Conservation (phyloP, 2,797 vertebrate species). For the Characodon lateralis region DNA sequence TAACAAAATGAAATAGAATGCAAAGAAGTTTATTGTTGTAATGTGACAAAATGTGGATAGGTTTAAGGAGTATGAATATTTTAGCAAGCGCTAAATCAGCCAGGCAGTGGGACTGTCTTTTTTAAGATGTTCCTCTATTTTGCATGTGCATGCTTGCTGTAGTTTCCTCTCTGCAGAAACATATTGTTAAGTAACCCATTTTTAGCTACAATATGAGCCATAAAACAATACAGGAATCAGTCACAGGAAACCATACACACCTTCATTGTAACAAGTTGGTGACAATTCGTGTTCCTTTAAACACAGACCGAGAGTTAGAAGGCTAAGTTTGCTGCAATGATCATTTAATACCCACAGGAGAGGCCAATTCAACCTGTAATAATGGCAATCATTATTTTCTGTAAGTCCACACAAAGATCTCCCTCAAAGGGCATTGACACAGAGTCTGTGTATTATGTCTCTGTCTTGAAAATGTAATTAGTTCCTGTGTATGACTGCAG, state of each 20-base stretch:
- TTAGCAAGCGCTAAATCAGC: background rate
- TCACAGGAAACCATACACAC: background rate
- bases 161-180: no score
- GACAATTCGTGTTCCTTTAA: conserved; percentile 28
- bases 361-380: conserved; percentile 37
- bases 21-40: background rate
- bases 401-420: conserved; percentile 25
- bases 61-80: background rate
- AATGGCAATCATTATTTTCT: conserved; percentile 47
- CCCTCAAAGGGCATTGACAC: conserved; percentile 36
- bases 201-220: background rate
- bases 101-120: background rate
- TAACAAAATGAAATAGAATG: background rate
- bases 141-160: no score
- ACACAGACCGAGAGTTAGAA: conserved; percentile 15
- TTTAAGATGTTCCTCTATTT: background rate
- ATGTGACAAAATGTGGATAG: background rate
- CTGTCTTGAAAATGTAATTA: conserved; percentile 51
- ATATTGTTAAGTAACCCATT: background rate
- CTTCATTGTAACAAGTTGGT: conserved; percentile 10
- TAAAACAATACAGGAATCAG: background rate
- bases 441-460: conserved; percentile 15
- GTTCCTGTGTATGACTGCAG: conserved; percentile 55
- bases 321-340: conserved; percentile 10
- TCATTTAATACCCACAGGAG: conserved; percentile 31